These are phyloP conservation scores for Nanorana parkeri DNA, from an alignment of 2,113 vertebrate species.

Conservation along the genomic window DNA sequence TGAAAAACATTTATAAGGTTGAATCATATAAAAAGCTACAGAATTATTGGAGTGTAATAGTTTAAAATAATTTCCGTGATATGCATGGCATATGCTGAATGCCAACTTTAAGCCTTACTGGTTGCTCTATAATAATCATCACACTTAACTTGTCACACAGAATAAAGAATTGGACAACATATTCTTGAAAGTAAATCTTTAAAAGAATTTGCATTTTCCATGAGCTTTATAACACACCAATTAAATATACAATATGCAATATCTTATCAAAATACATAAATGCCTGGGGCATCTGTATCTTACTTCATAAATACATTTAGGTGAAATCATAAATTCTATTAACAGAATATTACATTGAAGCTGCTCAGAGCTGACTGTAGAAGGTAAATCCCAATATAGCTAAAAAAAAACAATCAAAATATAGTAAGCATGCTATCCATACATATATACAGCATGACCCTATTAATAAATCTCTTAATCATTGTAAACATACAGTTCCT, in stretches of 20 bases:
- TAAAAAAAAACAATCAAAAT: constrained; percentile 22
- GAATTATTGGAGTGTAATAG: too few species aligned
- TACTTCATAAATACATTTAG: constrained; percentile 42
- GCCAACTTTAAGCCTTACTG: too few species aligned
- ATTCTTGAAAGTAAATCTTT: constrained; percentile 45
- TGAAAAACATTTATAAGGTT: too few species aligned
- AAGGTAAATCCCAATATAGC: constrained; percentile 9
- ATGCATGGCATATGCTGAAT: too few species aligned
- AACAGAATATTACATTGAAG: constrained; percentile 38
- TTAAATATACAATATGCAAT: constrained; percentile 34
- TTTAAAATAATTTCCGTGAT: too few species aligned
- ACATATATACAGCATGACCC: constrained; percentile 27
- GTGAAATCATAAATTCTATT: constrained; percentile 47
- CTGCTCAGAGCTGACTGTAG: constrained; percentile 4
- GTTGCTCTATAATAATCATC: too few species aligned
- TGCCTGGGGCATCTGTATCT: constrained; percentile 20
- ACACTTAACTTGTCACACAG: background rate
- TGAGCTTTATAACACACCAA: constrained; percentile 46
- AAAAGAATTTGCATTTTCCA: constrained; percentile 51
- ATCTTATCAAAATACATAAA: constrained; percentile 56
- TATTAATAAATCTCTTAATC: background rate
- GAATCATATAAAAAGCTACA: too few species aligned
- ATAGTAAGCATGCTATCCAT: constrained; percentile 31
- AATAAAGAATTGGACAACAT: background rate
- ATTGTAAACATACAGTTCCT: constrained; percentile 5